Base-by-base conservation (phyloP, 2,888 invertebrate genomes). In the Leuctra nigra region DNA sequence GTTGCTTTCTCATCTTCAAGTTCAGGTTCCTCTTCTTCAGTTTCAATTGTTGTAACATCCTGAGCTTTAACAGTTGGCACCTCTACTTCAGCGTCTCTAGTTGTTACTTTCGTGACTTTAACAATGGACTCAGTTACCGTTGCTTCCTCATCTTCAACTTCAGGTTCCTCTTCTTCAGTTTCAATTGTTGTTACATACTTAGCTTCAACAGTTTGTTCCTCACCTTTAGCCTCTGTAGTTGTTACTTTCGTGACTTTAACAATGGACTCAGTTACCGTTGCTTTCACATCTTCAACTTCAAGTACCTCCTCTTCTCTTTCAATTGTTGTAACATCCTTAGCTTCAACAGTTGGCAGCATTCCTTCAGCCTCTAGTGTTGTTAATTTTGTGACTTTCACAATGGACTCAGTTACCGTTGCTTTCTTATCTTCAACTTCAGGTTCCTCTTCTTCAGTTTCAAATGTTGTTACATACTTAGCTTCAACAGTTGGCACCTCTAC, bases 371-470 rank as follows among this genome's bases (percentile, higher is more conserved):
- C 24, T 24, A 18, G 1, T 14, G 20, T 22, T 11, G n/a, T 20
- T 11, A 16, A n/a, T 11, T 23, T 22, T 14, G 7, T 48, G 13
- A 23, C 9, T n/a, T 48, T 24, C 2, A 24, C 48, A 9, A 22
- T n/a, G 48, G 48, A 22, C 18, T 20, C 20, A 1, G 1, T 9
- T 1, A 13, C 48, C 1, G 48, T 9, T 20, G 23, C 9, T 11
- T 11, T 24, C n/a, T 23, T 22, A 14, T 2, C 48, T 7, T 13
- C 35, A 16, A 16, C 57, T 52, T 52, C 20, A 35, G 33, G 29
- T 44, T 56, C 54, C 36, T 59, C 56, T 39, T 55, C 61, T 53
- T 29, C 61, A 23, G 6, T 4, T 38, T 38, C 13, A 6, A 47
- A 20, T 20, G 18, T 16, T 16, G n/a, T n/a, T n/a, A n/a, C n/a